Evolutionary conservation across 2,888 invertebrate genomes (phyloP), one percentile per base, ranked within the genome.

Genomic region (Tanytarsus gracilentus): DNA sequence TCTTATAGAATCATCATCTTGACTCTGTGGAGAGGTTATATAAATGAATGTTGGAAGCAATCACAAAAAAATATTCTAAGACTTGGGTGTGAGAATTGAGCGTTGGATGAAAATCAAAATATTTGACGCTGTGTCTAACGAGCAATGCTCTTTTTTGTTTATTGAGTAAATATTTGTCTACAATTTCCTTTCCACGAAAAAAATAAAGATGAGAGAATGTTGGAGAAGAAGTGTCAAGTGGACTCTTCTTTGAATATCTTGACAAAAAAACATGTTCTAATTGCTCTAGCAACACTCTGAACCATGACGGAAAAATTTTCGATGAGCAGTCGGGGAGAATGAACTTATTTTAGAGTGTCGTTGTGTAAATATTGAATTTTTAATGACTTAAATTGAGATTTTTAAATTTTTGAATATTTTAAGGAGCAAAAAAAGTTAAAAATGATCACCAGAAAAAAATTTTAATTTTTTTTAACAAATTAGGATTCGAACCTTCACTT

Each of bases 91-190:
- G 18, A 16, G 21, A 16, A 44, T 8, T 9, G 44, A 18, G 21
- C 7, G 9, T 18, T 8, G 11, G 21, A 8, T 23, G 18, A 18
- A 16, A 18, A 44, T 23, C 9, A 18, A 16, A 18, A 44, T 18
- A 44, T 18, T 44, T 44, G 11, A 8, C 18, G 6, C n/a, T 48
- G 9, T 23, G 48, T 48, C 21, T 4, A 39, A 39, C 7, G 14
- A 40, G 3, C 7, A 40, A 16, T 8, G 14, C n/a, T n/a, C 21
- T 23, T 48, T 18, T 36, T 33, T 53, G 53, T 53, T 53, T 53
- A 53, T 53, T 53, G 18, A 53, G 39, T 18, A 53, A 53, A 53
- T 53, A 36, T 53, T 53, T 53, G 29, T 53, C 39, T 53, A 53
- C 39, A 39, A 53, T 53, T 53, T 23, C 16, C 9, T 33, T 44